These are phyloP conservation scores for Equus przewalskii DNA, from an alignment of 2,113 vertebrate genomes.

Conservation along the genomic window DNA sequence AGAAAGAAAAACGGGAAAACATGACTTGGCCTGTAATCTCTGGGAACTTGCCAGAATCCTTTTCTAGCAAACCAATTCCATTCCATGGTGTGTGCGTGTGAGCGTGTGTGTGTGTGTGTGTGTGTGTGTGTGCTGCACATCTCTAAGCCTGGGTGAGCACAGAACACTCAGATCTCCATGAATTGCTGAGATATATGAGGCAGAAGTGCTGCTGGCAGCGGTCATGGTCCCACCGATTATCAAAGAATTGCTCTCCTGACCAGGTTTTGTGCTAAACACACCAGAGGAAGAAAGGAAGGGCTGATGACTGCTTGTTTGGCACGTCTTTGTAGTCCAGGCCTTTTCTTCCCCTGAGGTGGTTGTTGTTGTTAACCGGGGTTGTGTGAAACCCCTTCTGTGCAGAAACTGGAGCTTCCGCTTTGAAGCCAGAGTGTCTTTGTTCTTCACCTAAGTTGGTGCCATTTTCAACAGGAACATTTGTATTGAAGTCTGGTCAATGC, in stretches of 20 bases:
- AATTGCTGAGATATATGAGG: conserved; percentile 87
- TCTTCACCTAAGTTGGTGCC: conserved; percentile 93
- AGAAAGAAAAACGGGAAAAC: conserved; percentile 65
- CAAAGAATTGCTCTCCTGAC: conserved; percentile 90
- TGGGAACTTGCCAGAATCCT: conserved; percentile 88
- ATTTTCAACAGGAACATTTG: conserved; percentile 92
- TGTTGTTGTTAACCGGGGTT: conserved; percentile 77
- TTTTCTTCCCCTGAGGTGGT: conserved; percentile 72
- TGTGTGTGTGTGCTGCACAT: conserved; percentile 8
- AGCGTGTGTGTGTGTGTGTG: not conserved
- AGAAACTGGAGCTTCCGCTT: conserved; percentile 87
- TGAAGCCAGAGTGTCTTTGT: conserved; percentile 94
- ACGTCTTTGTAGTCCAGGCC: conserved; percentile 75
- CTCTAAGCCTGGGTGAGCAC: conserved; percentile 88
- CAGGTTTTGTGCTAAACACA: conserved; percentile 87
- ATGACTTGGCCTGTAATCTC: conserved; percentile 85
- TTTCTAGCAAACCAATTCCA: conserved; percentile 84
- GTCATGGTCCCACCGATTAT: conserved; percentile 86
- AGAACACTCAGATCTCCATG: conserved; percentile 87
- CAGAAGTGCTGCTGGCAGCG: conserved; percentile 85
- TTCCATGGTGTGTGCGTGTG: not conserved
- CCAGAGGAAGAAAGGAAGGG: conserved; percentile 84
- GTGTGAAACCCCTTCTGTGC: conserved; percentile 87
- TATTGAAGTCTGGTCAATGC: conserved; percentile 89
- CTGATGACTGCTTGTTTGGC: conserved; percentile 84